phyloP scores from a whole-genome alignment of 1,140 invertebrate species.

The Sycophaga agraensis region DNA sequence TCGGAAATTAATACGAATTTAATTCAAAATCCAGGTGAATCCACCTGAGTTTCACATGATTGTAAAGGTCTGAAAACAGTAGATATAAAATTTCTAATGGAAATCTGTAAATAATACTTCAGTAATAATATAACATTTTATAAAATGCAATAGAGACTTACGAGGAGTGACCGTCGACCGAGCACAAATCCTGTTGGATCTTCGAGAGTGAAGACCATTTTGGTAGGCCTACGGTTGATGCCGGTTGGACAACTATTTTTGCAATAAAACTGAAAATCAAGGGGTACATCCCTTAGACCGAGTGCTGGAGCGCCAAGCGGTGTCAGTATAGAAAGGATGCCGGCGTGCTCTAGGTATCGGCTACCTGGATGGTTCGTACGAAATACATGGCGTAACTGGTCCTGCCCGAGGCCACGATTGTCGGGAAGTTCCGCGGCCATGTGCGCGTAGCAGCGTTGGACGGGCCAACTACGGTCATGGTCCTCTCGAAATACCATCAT shows the following conservation, averaged over 20 bases:
- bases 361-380: not conserved
- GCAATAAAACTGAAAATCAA: not conserved
- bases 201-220: not conserved
- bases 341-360: not conserved
- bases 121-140: too few species aligned
- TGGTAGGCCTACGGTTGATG: not conserved
- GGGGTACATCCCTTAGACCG: not conserved
- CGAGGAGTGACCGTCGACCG: not conserved
- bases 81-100: too few species aligned
- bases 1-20: too few species aligned
- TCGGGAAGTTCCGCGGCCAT: not conserved
- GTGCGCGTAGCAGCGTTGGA: not conserved
- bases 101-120: too few species aligned
- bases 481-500: not conserved
- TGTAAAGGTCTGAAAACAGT: too few species aligned
- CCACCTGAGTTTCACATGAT: too few species aligned
- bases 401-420: not conserved
- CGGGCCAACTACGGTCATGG: not conserved
- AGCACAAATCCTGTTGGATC: not conserved
- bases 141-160: too few species aligned
- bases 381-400: not conserved
- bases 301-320: not conserved
- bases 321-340: not conserved
- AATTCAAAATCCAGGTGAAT: too few species aligned
- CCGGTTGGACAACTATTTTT: constrained; percentile 2